These are phyloP conservation scores for Clinocottus analis DNA, from an alignment of 2,113 vertebrate genomes.

Conservation along the genomic window DNA sequence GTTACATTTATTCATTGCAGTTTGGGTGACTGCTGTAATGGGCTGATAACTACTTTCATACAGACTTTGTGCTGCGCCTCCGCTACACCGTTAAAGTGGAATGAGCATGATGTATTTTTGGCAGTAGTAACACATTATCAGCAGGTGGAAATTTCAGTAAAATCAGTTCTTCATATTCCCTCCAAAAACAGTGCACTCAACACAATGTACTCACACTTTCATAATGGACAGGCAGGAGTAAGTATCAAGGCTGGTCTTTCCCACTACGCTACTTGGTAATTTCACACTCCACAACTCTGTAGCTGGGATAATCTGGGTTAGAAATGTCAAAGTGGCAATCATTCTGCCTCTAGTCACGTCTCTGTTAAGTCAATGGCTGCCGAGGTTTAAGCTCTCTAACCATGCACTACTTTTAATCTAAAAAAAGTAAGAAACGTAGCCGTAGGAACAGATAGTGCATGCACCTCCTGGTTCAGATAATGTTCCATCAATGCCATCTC, in stretches of 20 bases:
- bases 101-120: background rate
- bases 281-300: slow-evolving; percentile 46
- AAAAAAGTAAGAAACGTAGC: background rate
- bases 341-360: background rate
- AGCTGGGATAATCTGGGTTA: slow-evolving; percentile 39
- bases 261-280: slow-evolving; percentile 38
- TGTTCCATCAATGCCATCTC: background rate
- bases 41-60: too few relatives aligned
- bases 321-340: slow-evolving; percentile 37
- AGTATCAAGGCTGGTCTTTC: slow-evolving; percentile 17
- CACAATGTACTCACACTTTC: background rate
- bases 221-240: background rate
- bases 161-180: background rate
- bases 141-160: background rate
- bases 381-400: background rate
- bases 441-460: background rate
- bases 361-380: slow-evolving; percentile 11
- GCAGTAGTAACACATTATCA: background rate
- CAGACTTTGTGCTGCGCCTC: background rate
- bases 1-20: background rate
- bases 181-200: background rate
- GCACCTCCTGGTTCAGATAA: background rate
- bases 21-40: background rate
- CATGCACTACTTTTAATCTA: background rate
- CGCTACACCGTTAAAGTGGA: background rate